phyloP scores from a whole-genome alignment of 1,140 invertebrate species.

The Kradibia gibbosae region DNA sequence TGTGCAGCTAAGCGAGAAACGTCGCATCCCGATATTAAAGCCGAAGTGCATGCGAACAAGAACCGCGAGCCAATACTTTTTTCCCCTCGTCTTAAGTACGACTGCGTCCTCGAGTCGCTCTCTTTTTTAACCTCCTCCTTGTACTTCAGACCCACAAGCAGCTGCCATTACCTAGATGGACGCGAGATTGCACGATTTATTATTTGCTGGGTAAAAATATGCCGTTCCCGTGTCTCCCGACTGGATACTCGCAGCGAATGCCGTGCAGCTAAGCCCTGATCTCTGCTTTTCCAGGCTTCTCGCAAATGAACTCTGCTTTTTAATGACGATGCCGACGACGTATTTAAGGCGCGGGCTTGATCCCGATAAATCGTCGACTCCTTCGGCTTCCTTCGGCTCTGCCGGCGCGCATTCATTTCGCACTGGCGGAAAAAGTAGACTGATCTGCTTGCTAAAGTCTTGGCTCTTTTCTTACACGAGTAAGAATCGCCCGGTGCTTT shows the following conservation, averaged over 20 bases:
- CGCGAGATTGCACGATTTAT: conserved; percentile 39
- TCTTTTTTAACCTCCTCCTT: not conserved
- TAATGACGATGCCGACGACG: no score
- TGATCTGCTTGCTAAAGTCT: no score
- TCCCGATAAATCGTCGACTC: no score
- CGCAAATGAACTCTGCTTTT: no score
- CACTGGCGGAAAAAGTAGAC: no score
- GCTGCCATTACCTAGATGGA: conserved; percentile 50
- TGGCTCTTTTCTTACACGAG: no score
- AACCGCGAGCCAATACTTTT: not conserved
- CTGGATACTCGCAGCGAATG: not conserved
- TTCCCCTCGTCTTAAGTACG: conserved; percentile 32
- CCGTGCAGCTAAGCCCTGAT: no score
- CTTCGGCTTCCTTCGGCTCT: no score
- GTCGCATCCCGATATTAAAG: conserved; percentile 44
- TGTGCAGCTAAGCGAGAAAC: conserved; percentile 33
- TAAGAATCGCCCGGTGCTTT: no score
- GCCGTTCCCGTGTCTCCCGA: not conserved
- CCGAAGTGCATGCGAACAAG: not conserved
- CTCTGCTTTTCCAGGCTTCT: no score
- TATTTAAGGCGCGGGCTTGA: no score
- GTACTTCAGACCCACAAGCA: not conserved
- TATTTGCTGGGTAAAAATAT: not conserved
- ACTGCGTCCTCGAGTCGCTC: conserved; percentile 31
- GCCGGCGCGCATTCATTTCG: no score